Evolutionary conservation across 2,888 invertebrate species (phyloP).

Genomic region (Mongoloraphidia duomilia): DNA sequence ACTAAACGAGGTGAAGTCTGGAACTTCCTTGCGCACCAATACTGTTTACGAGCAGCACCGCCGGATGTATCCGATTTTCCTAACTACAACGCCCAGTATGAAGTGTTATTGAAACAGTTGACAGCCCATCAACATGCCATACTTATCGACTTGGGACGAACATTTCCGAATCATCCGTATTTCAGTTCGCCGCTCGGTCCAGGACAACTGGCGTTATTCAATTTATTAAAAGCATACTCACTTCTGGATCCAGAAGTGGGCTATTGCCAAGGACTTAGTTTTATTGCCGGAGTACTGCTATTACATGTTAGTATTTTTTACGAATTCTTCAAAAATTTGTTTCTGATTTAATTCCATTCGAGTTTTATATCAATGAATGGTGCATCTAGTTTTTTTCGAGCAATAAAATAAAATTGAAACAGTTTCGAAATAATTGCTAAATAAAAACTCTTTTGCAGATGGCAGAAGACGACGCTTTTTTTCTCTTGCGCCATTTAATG

Average conservation of each 20-base stretch:
- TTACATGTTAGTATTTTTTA: conserved; percentile 61
- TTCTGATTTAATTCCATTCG: background rate
- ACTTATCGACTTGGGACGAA: conserved; percentile 83
- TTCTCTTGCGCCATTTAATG: conserved; percentile 80
- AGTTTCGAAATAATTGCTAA: no score
- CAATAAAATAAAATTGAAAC: background rate
- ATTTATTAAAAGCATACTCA: conserved; percentile 90
- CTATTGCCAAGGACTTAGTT: conserved; percentile 93
- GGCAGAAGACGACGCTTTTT: conserved; percentile 83
- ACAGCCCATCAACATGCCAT: conserved; percentile 96
- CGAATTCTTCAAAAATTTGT: conserved; percentile 3
- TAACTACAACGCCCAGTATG: conserved; percentile 65
- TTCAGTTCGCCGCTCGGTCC: conserved; percentile 84
- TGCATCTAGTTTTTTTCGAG: background rate
- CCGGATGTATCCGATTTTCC: conserved; percentile 56
- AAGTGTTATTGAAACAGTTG: conserved; percentile 64
- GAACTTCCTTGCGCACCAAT: conserved; percentile 80
- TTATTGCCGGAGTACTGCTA: conserved; percentile 84
- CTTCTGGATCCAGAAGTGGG: conserved; percentile 87
- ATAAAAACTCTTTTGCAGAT: conserved; percentile 43
- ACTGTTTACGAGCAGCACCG: conserved; percentile 52
- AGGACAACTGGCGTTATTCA: conserved; percentile 86
- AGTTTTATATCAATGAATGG: background rate
- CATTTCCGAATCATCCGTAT: conserved; percentile 90
- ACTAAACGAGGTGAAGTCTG: conserved; percentile 78